These are phyloP conservation scores for Drosophila fuyamai DNA, from an alignment of 1,140 invertebrate species.

Conservation along the genomic window DNA sequence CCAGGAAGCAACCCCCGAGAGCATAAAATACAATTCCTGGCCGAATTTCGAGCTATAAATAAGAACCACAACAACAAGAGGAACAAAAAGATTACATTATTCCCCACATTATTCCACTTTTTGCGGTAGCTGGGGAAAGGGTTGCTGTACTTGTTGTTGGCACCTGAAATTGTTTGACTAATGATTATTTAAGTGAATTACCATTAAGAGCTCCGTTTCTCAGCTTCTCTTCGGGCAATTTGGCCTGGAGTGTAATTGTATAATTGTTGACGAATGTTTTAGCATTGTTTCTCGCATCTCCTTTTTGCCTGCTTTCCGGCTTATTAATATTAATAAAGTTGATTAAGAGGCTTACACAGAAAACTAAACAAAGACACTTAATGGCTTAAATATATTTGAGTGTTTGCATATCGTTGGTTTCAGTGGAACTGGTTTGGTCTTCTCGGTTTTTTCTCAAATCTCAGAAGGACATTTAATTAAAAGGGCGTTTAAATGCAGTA, in stretches of 20 bases:
- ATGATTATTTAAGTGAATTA: slow-evolving; percentile 83
- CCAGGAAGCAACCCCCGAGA: slow-evolving; percentile 23
- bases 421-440: background rate
- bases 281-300: slow-evolving; percentile 46
- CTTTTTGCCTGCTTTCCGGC: slow-evolving; percentile 19
- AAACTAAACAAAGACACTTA: slow-evolving; percentile 61
- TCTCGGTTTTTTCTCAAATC: slow-evolving; percentile 4
- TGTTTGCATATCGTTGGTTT: slow-evolving; percentile 18
- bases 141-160: slow-evolving; percentile 13
- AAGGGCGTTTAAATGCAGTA: too few relatives aligned
- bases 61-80: slow-evolving; percentile 29
- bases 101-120: slow-evolving; percentile 42
- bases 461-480: background rate
- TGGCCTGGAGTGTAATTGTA: slow-evolving; percentile 64
- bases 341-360: slow-evolving; percentile 73
- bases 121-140: slow-evolving; percentile 37
- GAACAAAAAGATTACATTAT: slow-evolving; percentile 40
- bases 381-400: slow-evolving; percentile 9
- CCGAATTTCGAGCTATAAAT: slow-evolving; percentile 34
- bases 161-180: slow-evolving; percentile 66
- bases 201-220: slow-evolving; percentile 58
- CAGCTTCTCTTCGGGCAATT: slow-evolving; percentile 18
- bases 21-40: slow-evolving; percentile 20
- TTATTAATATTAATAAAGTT: slow-evolving; percentile 81
- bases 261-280: slow-evolving; percentile 72